Conservation (phyloP, 2,797 vertebrate genomes). For the Sebastolobus altivelis region DNA sequence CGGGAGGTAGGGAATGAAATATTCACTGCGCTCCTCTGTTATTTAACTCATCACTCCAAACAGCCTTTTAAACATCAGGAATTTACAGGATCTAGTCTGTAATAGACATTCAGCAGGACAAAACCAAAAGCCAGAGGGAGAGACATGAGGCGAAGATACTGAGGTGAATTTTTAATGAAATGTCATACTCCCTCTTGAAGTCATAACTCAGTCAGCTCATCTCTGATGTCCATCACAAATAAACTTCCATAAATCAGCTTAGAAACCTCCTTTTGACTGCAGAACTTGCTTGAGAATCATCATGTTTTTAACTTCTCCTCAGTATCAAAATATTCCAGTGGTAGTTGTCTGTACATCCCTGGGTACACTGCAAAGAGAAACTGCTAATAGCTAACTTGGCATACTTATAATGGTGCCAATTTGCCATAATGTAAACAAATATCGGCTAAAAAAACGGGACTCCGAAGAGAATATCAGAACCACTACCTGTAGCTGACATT, state of each 20-base stretch:
- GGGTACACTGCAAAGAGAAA: background rate
- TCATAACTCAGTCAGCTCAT: background rate
- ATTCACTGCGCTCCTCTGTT: background rate
- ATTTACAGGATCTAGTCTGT: background rate
- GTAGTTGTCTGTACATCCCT: background rate
- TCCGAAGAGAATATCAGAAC: background rate
- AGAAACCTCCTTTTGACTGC: background rate
- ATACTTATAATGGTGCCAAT: background rate
- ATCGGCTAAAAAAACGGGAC: background rate
- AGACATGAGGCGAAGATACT: background rate
- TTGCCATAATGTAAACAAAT: background rate
- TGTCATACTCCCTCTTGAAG: background rate
- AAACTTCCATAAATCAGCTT: background rate
- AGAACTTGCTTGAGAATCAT: background rate
- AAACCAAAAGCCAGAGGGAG: background rate
- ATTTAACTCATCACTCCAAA: background rate
- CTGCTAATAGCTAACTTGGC: background rate
- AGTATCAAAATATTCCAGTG: background rate
- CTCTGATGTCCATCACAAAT: background rate
- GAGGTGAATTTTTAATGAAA: background rate
- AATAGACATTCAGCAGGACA: constrained; percentile 1
- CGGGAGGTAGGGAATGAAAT: background rate
- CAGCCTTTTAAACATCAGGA: background rate
- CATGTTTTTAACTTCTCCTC: background rate
- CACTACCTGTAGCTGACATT: too few species aligned